Conservation (phyloP, 2,113 vertebrate species). For the Onychostruthus taczanowskii region DNA sequence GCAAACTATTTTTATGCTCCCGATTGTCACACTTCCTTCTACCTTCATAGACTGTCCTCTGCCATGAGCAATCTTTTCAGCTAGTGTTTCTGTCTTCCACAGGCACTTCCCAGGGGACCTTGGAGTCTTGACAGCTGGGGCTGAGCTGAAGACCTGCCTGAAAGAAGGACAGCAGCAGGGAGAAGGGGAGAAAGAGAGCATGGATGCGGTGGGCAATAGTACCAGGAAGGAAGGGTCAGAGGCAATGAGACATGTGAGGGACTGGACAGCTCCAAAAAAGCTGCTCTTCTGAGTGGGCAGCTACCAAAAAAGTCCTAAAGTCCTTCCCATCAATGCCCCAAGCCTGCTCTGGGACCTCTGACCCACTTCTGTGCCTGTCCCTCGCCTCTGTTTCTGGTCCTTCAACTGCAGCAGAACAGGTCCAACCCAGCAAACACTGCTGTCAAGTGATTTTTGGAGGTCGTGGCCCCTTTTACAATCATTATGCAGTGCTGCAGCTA, state of each 20-base stretch:
- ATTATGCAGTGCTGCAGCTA: not conserved
- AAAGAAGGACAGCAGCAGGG: not conserved
- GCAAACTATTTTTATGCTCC: not conserved
- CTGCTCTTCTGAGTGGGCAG: not conserved
- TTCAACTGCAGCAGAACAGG: not conserved
- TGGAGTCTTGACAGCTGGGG: not conserved
- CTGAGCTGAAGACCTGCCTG: not conserved
- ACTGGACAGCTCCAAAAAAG: not conserved
- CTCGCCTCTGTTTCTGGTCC: not conserved
- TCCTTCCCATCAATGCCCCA: accelerated
- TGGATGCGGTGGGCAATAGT: accelerated
- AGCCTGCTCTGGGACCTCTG: accelerated
- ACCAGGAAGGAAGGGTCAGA: not conserved
- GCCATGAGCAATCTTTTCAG: not conserved
- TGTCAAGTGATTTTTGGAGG: not conserved
- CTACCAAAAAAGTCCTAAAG: accelerated
- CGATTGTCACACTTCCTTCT: accelerated
- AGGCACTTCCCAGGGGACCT: not conserved
- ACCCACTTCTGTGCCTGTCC: not conserved
- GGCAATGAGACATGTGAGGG: accelerated
- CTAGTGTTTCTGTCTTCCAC: not conserved
- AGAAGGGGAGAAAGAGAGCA: not conserved
- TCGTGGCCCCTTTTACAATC: not conserved
- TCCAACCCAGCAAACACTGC: accelerated
- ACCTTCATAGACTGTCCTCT: not conserved